These are phyloP conservation scores for Phalloptychus januarius DNA, from an alignment of 2,797 vertebrate species.

Conservation along the genomic window DNA sequence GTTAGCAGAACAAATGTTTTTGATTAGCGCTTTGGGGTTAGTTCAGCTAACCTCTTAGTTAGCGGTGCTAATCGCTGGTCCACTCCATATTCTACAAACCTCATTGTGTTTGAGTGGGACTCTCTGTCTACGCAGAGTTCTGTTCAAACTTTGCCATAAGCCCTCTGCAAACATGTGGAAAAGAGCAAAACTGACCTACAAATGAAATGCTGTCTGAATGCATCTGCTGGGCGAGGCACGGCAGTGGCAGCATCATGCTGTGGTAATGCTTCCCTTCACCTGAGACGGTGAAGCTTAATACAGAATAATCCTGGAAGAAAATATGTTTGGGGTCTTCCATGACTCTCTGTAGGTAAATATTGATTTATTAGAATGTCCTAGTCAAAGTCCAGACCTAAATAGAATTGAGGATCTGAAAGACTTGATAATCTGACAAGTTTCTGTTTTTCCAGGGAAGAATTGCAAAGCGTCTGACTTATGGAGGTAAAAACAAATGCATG, in stretches of 20 bases:
- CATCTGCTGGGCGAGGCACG: background rate
- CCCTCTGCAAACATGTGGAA: background rate
- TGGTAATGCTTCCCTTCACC: background rate
- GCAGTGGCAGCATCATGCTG: background rate
- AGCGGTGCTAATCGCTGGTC: background rate
- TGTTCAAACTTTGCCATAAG: background rate
- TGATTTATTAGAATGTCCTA: background rate
- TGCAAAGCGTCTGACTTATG: background rate
- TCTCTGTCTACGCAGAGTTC: background rate
- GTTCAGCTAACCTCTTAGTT: too few relatives aligned
- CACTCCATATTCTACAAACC: slow-evolving; percentile 44
- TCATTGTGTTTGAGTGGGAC: background rate
- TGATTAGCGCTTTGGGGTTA: background rate
- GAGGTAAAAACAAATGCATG: background rate
- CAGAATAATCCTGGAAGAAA: background rate
- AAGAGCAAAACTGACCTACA: background rate
- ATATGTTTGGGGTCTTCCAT: background rate
- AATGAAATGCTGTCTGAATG: too few relatives aligned
- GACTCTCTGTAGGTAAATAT: background rate
- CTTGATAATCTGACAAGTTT: background rate
- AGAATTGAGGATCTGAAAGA: background rate
- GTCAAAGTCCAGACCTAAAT: background rate
- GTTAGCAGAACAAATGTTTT: background rate
- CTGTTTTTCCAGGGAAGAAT: background rate
- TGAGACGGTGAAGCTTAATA: background rate